phyloP scores from a whole-genome alignment of 2,113 vertebrate species.

The Scophthalmus maximus region DNA sequence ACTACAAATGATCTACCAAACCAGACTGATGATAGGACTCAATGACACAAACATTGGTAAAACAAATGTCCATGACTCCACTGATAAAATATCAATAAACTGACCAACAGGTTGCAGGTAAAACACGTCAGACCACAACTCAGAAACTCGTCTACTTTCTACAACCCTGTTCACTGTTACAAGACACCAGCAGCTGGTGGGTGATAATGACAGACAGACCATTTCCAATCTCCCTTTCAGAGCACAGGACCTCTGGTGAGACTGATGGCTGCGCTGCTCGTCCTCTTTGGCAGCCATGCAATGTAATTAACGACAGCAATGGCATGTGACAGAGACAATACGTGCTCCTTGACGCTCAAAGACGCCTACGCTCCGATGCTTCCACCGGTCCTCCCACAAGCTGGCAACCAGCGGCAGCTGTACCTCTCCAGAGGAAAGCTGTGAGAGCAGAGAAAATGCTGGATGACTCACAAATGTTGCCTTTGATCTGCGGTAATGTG shows the following conservation, averaged over 20 bases:
- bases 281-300: constrained; percentile 26
- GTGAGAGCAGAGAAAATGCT: constrained; percentile 13
- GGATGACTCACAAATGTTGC: constrained; percentile 8
- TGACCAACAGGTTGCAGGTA: constrained; percentile 1
- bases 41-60: neutral
- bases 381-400: constrained; percentile 33
- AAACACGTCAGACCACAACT: neutral
- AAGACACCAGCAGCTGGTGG: neutral
- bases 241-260: neutral
- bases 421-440: constrained; percentile 16
- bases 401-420: constrained; percentile 32
- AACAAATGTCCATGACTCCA: constrained; percentile 2
- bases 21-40: neutral
- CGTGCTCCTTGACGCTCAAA: constrained; percentile 30
- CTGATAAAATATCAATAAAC: neutral
- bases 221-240: constrained; percentile 6
- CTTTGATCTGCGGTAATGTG: constrained; percentile 22
- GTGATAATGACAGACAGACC: constrained; percentile 2
- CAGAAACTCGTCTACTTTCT: neutral
- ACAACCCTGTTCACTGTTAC: neutral
- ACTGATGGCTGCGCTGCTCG: constrained; percentile 14
- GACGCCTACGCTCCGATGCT: constrained; percentile 44
- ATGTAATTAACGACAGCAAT: constrained; percentile 44
- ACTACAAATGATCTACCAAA: neutral
- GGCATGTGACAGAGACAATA: constrained; percentile 48